Evolutionary conservation across 2,797 vertebrate genomes (phyloP).

Genomic region (Corythornis leucogaster): DNA sequence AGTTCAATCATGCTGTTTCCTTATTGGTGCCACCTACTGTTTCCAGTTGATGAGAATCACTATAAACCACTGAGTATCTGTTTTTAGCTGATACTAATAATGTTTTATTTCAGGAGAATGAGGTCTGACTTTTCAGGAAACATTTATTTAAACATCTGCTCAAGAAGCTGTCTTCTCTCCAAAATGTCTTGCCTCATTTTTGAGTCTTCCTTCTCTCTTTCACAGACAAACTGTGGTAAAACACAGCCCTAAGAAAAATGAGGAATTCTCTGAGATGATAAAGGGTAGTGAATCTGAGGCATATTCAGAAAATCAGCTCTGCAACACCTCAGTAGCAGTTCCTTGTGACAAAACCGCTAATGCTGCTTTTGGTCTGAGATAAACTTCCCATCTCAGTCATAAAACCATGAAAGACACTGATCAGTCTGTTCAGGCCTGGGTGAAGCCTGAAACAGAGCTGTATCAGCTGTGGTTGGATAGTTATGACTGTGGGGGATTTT

Average conservation of each 20-base stretch:
- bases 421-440: neutral
- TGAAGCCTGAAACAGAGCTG: neutral
- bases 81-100: neutral
- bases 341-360: neutral
- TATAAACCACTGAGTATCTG: neutral
- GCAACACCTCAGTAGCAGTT: neutral
- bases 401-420: neutral
- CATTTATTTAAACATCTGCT: conserved; percentile 37
- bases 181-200: neutral
- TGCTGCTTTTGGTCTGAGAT: neutral
- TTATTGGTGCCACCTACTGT: conserved; percentile 4
- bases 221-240: neutral
- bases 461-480: neutral
- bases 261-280: neutral
- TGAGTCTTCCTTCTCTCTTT: neutral
- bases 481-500: neutral
- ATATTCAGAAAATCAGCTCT: neutral
- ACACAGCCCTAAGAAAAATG: neutral
- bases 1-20: conserved; percentile 5
- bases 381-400: neutral
- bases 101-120: conserved; percentile 8
- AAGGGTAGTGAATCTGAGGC: neutral
- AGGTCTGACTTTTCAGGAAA: neutral
- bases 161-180: neutral
- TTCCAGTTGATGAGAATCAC: conserved; percentile 21